Percentiles rank a stretch among this genome's conserved stretches.
Conservation (phyloP, 2,113 vertebrate genomes). For the Melospiza georgiana region DNA sequence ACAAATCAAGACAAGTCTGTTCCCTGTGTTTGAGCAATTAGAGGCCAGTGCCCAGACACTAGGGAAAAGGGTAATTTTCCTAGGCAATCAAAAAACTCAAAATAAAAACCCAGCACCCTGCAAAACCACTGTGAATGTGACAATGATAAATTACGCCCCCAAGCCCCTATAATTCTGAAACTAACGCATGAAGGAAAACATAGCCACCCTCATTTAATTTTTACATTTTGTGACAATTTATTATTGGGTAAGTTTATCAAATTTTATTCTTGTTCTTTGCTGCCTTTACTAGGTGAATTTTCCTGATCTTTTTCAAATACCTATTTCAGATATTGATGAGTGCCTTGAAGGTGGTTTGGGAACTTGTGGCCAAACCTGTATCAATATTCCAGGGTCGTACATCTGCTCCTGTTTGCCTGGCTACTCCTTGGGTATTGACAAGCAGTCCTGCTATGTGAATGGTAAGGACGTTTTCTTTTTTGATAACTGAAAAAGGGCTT, state of each 20-base stretch:
- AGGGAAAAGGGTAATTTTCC: background rate
- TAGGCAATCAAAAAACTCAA: background rate
- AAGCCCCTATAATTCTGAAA: background rate
- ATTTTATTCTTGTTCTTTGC: background rate
- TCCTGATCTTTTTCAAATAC: background rate
- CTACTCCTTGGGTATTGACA: constrained; percentile 58
- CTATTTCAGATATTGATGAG: constrained; percentile 65
- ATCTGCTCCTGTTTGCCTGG: constrained; percentile 57
- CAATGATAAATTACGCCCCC: background rate
- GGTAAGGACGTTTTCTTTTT: constrained; percentile 7
- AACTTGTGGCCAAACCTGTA: constrained; percentile 63
- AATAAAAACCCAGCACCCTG: background rate
- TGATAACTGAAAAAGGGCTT: background rate
- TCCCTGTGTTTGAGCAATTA: background rate
- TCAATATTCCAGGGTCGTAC: constrained; percentile 63
- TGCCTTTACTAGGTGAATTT: background rate
- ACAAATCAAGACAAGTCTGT: background rate
- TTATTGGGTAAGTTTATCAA: background rate
- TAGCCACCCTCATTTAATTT: background rate
- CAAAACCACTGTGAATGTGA: background rate
- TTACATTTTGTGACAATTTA: background rate
- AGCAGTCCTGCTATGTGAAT: constrained; percentile 14
- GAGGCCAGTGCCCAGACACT: background rate
- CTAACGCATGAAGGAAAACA: background rate
- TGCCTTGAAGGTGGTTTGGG: constrained; percentile 60